Evolutionary conservation across 2,888 invertebrate genomes (phyloP), one percentile per base, ranked within the genome.

Genomic region (Philereme vetulata): DNA sequence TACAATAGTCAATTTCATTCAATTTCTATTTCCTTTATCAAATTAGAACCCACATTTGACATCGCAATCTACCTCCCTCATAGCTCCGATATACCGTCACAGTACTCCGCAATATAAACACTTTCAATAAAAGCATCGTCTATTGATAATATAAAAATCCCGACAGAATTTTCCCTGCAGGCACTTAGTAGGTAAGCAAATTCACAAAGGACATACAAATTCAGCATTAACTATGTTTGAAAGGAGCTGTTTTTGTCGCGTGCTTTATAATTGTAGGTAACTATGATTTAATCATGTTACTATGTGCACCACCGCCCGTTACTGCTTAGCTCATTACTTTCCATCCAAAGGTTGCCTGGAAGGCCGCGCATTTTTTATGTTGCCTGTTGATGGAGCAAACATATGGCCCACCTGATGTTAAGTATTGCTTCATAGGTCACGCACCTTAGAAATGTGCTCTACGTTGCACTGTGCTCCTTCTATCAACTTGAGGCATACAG

Each of bases 161-260:
- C 71, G 72, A 65, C 73, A 71, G 78, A 80, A 82, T 79, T 80
- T 79, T 70, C 75, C 72, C 76, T 72, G 64, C 76, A 69, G 80
- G 80, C 82, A 83, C 83, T 83, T 85, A 82, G 81, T 74, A 21
- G 21, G 21, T 21, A 77, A 81, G 82, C 80, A 87, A 88, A 89
- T 85, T 85, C 84, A 78, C 75, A 74, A 78, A 32, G 21, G 36
- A 55, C 80, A 81, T 80, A 81, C 80, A 84, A 83, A 75, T 71
- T 74, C 72, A 72, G 67, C 72, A 72, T 63, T 75, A 73, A 72
- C 74, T 77, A 72, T 77, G 72, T 77, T 80, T 77, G 77, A 78
- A 80, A 82, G 77, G 71, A 76, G 82, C 75, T 76, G 83, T 85
- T 86, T 85, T 84, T 80, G 80, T 73, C 72, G 71, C 65, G 66